Percentiles rank a stretch among this genome's conserved stretches.
Conservation (phyloP, 2,888 invertebrate genomes). For the Andrena hattorfiana region DNA sequence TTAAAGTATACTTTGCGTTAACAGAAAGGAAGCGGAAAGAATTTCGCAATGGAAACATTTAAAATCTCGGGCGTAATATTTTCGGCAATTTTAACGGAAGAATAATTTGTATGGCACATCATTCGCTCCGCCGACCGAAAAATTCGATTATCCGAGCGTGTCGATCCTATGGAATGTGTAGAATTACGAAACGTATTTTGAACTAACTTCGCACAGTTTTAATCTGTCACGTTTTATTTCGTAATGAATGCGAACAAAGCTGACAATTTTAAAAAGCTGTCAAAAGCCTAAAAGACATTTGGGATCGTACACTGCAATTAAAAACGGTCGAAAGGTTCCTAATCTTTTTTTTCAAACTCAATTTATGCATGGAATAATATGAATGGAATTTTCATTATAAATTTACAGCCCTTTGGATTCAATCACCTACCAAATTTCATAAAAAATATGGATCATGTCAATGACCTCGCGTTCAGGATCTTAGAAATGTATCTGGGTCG, state of each 20-base stretch:
- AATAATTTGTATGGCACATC: background rate
- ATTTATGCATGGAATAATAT: background rate
- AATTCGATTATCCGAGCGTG: no score
- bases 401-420: background rate
- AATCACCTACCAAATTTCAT: background rate
- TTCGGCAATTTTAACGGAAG: background rate
- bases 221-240: background rate
- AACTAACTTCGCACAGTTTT: no score
- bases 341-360: background rate
- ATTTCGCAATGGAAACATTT: no score
- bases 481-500: background rate
- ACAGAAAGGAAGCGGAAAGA: no score
- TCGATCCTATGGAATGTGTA: no score
- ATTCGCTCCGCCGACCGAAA: background rate
- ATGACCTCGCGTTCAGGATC: background rate
- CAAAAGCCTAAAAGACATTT: no score
- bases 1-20: no score
- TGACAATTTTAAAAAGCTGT: background rate
- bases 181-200: no score
- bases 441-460: no score
- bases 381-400: background rate
- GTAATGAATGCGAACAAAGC: background rate
- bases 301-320: no score
- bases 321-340: background rate
- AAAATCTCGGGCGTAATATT: background rate